Evolutionary conservation across 2,797 vertebrate species (phyloP).

Genomic region (Pitangus sulphuratus): DNA sequence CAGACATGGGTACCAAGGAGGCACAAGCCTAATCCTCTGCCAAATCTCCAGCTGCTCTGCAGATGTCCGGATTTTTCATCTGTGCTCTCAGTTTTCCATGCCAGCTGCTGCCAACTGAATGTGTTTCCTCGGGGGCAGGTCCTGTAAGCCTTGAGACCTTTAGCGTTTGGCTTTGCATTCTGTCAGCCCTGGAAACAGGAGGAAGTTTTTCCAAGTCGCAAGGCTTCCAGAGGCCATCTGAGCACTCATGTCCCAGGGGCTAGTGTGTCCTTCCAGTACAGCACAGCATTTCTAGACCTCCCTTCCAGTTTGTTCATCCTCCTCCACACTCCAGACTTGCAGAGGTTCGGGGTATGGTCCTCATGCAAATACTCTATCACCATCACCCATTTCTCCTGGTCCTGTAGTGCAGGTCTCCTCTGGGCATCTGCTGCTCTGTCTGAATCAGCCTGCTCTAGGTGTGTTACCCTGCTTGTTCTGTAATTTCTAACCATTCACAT

Average conservation of each 20-base stretch:
- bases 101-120: neutral
- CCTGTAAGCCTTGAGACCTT: neutral
- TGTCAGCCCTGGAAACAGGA: neutral
- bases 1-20: neutral
- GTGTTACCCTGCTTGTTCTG: neutral
- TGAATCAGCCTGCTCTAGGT: neutral
- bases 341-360: neutral
- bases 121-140: neutral
- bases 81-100: neutral
- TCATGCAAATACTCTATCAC: neutral
- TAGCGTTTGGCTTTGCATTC: neutral
- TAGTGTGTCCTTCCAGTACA: rapidly evolving
- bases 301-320: neutral
- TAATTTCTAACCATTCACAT: neutral
- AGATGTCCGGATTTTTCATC: neutral
- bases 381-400: neutral
- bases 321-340: neutral
- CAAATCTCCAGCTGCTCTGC: neutral
- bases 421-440: neutral
- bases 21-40: neutral
- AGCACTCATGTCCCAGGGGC: neutral
- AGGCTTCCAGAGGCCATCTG: neutral
- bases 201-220: neutral
- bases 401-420: neutral
- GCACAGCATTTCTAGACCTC: neutral